phyloP scores from a whole-genome alignment of 2,797 vertebrate genomes.

The Discoglossus pictus region DNA sequence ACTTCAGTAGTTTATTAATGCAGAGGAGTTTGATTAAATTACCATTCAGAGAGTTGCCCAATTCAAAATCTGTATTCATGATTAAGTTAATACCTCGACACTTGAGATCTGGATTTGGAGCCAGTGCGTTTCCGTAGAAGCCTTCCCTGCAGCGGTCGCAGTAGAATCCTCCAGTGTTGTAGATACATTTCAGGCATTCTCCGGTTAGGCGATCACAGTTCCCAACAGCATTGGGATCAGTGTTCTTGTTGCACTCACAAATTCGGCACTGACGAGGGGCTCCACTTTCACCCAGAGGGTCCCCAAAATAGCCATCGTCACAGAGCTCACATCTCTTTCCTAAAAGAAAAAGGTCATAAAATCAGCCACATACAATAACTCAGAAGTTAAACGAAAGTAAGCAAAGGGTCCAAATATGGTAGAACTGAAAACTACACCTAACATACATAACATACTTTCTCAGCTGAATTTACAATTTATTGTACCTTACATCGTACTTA shows the following conservation, averaged over 20 bases:
- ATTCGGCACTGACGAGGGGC: slow-evolving; percentile 76
- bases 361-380: no score
- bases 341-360: slow-evolving; percentile 54
- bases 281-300: slow-evolving; percentile 79
- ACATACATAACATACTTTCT: no score
- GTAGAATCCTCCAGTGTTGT: slow-evolving; percentile 89
- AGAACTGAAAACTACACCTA: no score
- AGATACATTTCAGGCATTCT: slow-evolving; percentile 91
- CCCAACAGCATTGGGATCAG: slow-evolving; percentile 91
- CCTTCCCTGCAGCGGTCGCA: slow-evolving; percentile 90
- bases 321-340: slow-evolving; percentile 94
- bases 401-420: no score
- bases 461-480: no score
- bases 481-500: no score
- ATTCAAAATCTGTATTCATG: no score
- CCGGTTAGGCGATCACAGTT: slow-evolving; percentile 88
- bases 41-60: no score
- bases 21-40: no score
- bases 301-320: slow-evolving; percentile 92
- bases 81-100: slow-evolving; percentile 80
- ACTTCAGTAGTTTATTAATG: no score
- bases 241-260: slow-evolving; percentile 93
- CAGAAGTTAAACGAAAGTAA: no score
- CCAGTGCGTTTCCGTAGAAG: slow-evolving; percentile 85
- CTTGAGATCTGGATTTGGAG: slow-evolving; percentile 75